Conservation (phyloP, 2,797 vertebrate species). For the Apodemus agrarius region DNA sequence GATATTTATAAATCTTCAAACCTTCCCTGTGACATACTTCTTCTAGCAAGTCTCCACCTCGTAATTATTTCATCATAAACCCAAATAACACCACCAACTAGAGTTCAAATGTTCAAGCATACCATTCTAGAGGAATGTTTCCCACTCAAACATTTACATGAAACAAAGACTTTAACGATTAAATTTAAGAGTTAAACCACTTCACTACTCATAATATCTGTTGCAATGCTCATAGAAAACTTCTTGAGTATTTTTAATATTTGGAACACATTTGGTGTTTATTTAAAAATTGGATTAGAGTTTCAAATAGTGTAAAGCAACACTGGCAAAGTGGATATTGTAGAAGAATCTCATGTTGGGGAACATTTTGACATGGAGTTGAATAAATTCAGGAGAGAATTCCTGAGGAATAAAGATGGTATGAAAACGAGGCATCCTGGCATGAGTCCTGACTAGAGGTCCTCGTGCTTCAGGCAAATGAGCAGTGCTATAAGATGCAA, state of each 20-base stretch:
- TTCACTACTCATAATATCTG: not conserved
- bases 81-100: not conserved
- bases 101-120: not conserved
- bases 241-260: not conserved
- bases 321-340: not conserved
- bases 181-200: not conserved
- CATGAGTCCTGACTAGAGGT: too few species aligned
- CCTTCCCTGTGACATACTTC: not conserved
- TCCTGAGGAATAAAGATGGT: not conserved
- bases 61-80: not conserved
- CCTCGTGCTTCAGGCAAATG: not conserved
- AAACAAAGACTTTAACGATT: not conserved
- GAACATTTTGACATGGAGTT: too few species aligned
- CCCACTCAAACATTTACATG: not conserved
- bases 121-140: not conserved
- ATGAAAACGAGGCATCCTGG: fast-evolving
- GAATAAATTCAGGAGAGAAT: not conserved
- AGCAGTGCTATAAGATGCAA: not conserved
- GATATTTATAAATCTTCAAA: not conserved
- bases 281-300: not conserved
- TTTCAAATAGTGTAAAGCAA: not conserved
- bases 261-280: not conserved
- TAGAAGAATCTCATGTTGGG: not conserved
- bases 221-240: not conserved
- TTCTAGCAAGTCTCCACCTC: not conserved